Evolutionary conservation across 2,113 vertebrate species (phyloP), one percentile per base, ranked within the genome.

Genomic region (Burhinus bistriatus): DNA sequence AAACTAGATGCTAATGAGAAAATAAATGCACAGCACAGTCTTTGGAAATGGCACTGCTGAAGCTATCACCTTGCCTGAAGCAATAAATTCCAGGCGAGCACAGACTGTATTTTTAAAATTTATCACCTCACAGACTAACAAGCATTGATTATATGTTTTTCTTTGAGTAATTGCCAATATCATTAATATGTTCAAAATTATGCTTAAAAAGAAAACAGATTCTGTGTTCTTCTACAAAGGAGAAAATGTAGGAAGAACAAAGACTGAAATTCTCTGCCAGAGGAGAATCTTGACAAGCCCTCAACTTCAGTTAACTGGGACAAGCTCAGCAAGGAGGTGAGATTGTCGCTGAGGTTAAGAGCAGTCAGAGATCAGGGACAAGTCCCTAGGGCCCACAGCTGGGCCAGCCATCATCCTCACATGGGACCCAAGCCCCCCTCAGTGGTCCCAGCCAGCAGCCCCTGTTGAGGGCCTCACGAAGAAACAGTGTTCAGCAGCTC

Each of bases 1-100:
- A 92, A 97, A 97, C 82, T 94, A 96, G 95, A 96, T 97, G 96
- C 94, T 98, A 98, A 98, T 97, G 97, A 97, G 95, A 96, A 98
- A 97, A 98, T 91, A 98, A 98, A 96, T 95, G 96, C 92, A 94
- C 90, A 89, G 87, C 6, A 0, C 80, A 88, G 70, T 23, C 93
- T 96, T 93, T 93, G 94, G 96, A 95, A 97, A 81, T 65, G 75
- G 95, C 92, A 90, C 44, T 94, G 95, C 94, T 94, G 87, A 94
- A 96, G 91, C 94, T 75, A 89, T 93, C 94, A 90, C 93, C 94
- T 93, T 96, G 95, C 95, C 96, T 96, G 90, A 87, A 96, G 95
- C 94, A 89, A 96, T 92, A 68, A 89, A 97, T 97, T 95, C 94
- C 95, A 95, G 86, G 78, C 32, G 2, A 93, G 84, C 93, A 95